These are phyloP conservation scores for Procavia capensis DNA, from an alignment of 2,113 vertebrate species.

Conservation along the genomic window DNA sequence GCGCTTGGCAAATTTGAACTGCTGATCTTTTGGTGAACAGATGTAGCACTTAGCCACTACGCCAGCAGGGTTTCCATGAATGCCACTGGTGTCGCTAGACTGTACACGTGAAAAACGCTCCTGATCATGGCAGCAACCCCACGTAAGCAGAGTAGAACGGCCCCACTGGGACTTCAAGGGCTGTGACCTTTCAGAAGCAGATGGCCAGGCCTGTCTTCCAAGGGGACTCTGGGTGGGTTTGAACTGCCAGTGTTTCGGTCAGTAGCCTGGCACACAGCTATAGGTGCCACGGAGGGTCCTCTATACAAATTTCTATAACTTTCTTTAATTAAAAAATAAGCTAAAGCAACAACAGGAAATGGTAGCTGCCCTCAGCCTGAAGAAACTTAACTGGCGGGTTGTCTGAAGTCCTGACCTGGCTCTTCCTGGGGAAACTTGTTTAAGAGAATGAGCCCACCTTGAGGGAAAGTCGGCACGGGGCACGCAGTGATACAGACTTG, in stretches of 20 bases:
- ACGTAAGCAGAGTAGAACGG: background rate
- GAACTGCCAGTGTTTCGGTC: background rate
- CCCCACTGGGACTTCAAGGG: background rate
- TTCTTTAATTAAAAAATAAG: background rate
- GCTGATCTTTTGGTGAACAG: too few species aligned
- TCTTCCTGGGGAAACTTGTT: constrained; percentile 68
- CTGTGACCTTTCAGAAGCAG: background rate
- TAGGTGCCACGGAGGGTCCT: background rate
- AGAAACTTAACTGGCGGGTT: constrained; percentile 40
- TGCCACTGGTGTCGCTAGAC: background rate
- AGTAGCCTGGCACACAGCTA: too few species aligned
- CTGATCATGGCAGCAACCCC: background rate
- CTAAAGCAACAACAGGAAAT: background rate
- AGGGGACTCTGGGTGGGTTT: background rate
- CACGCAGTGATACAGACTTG: background rate
- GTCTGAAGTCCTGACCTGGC: constrained; percentile 56
- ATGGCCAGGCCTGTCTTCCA: background rate
- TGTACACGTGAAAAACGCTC: background rate
- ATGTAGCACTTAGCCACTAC: too few species aligned
- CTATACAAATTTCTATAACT: too few species aligned
- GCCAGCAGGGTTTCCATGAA: too few species aligned
- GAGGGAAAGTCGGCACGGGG: background rate
- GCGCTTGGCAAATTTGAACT: too few species aligned
- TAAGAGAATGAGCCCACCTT: constrained; percentile 38
- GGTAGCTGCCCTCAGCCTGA: background rate